phyloP scores from a whole-genome alignment of 2,797 vertebrate species.

The Phrynocephalus guinanensis region DNA sequence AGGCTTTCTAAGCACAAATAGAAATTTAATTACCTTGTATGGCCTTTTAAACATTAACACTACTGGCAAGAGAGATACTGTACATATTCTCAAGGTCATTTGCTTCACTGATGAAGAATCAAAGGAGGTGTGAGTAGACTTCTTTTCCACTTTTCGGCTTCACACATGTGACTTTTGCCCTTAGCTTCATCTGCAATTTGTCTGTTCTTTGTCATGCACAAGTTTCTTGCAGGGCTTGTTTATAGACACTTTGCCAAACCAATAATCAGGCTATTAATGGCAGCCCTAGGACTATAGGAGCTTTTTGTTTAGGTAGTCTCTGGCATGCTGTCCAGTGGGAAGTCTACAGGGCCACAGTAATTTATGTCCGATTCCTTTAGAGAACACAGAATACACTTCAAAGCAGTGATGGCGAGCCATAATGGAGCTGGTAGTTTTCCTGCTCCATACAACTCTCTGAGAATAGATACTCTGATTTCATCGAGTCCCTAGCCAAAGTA shows the following conservation, averaged over 20 bases:
- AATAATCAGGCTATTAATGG: too few species aligned
- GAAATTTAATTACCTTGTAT: slow-evolving; percentile 29
- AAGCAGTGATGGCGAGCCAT: not conserved
- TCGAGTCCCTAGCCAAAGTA: too few species aligned
- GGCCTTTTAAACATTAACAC: slow-evolving; percentile 37
- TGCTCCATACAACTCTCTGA: too few species aligned
- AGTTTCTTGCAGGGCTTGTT: not conserved
- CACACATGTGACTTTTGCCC: slow-evolving; percentile 53
- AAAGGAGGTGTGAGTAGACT: slow-evolving; percentile 39
- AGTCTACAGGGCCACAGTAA: slow-evolving; percentile 22
- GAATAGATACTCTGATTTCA: too few species aligned
- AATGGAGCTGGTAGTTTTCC: too few species aligned
- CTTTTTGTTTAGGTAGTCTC: too few species aligned
- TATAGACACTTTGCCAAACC: not conserved
- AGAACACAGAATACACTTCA: slow-evolving; percentile 47
- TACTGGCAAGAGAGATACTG: slow-evolving; percentile 21
- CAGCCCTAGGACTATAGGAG: not conserved
- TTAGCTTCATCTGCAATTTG: slow-evolving; percentile 52
- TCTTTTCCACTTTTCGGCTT: slow-evolving; percentile 57
- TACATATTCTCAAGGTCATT: slow-evolving; percentile 49
- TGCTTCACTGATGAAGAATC: slow-evolving; percentile 61
- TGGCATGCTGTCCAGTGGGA: too few species aligned
- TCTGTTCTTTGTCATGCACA: slow-evolving; percentile 51
- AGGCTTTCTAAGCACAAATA: slow-evolving; percentile 41
- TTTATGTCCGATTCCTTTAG: slow-evolving; percentile 50